Evolutionary conservation across 2,113 vertebrate genomes (phyloP), one percentile per base, ranked within the genome.

Genomic region (Cinclus mexicanus): DNA sequence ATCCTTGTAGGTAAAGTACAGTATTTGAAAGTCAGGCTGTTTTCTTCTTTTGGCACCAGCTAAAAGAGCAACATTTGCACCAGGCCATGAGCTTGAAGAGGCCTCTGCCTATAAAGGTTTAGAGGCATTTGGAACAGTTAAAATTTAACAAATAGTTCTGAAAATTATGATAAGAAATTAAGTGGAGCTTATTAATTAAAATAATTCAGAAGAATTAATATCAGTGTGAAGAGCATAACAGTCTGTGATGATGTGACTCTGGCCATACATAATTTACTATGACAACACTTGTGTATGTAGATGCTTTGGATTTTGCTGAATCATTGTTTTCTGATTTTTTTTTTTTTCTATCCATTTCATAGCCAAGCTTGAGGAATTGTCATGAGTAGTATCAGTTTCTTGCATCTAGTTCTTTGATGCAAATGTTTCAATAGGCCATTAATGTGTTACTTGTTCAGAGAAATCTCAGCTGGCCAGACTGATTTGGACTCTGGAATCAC

Each of bases 401-500:
- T 81, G 21, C 55, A 65, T 71, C 41, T 71, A 29, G 13, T 12
- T 89, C 41, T 86, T 64, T 49, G 39, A 53, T 83, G 6, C 7
- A 61, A 44, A 11, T 65, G 47, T 92, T 94, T 71, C 44, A 87
- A 0, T 72, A 83, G 55, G 59, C 60, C 74, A 76, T 71, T 60
- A 72, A 71, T 50, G 57, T 65, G 47, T 82, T 83, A 39, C 35
- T 77, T 77, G 52, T 55, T 87, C 59, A 87, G 77, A 90, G 60
- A 80, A 42, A 35, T 86, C 21, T 79, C 59, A 59, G 50, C 68
- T 86, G 46, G 60, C 47, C 14, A 4, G 78, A 46, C 33, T 61
- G 29, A 65, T 33, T 78, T 95, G 85, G 91, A 88, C 94, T 93
- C 46, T 96, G 88, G 87, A 97, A 95, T 74, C 74, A 20, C 3